A percentile compares a stretch with the other conserved stretches of the same genome.
Conservation (phyloP, 1,140 invertebrate species). For the Drosophila mojavensis region DNA sequence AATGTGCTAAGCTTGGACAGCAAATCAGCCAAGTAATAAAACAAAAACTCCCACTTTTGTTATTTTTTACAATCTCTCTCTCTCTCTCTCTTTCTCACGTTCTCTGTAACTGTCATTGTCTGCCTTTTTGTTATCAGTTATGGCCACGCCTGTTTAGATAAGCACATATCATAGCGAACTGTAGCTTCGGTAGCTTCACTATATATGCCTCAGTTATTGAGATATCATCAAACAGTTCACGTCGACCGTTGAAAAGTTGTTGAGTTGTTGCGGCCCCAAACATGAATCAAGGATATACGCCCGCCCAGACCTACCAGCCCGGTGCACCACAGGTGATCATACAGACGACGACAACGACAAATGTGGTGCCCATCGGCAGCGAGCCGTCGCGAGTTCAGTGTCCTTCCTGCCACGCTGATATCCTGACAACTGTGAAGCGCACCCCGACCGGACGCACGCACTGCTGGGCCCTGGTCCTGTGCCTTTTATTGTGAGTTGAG, state of each 20-base stretch:
- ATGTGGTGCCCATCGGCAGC: constrained; percentile 80
- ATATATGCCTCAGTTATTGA: constrained; percentile 13
- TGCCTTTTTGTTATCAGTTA: constrained; percentile 24
- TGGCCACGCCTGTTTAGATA: constrained; percentile 26
- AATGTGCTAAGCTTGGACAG: constrained; percentile 3
- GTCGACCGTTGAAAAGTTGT: neutral
- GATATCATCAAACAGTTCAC: neutral
- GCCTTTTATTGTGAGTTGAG: constrained; percentile 85
- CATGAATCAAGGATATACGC: constrained; percentile 49
- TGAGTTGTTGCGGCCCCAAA: neutral
- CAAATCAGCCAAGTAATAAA: neutral
- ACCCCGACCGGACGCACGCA: constrained; percentile 86
- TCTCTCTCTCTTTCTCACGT: neutral
- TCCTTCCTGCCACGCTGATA: constrained; percentile 85
- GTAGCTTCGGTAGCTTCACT: neutral
- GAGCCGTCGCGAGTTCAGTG: constrained; percentile 84
- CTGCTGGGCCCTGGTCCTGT: constrained; percentile 86
- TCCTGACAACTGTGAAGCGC: constrained; percentile 84
- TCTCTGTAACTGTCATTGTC: neutral
- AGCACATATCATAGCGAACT: constrained; percentile 4
- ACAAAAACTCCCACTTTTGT: constrained; percentile 12
- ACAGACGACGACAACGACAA: constrained; percentile 66
- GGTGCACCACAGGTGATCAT: constrained; percentile 79
- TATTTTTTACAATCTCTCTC: neutral
- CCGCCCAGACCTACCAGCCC: constrained; percentile 50